Base-by-base conservation (phyloP, 1,140 invertebrate genomes). In the Euglossa dilemma region DNA sequence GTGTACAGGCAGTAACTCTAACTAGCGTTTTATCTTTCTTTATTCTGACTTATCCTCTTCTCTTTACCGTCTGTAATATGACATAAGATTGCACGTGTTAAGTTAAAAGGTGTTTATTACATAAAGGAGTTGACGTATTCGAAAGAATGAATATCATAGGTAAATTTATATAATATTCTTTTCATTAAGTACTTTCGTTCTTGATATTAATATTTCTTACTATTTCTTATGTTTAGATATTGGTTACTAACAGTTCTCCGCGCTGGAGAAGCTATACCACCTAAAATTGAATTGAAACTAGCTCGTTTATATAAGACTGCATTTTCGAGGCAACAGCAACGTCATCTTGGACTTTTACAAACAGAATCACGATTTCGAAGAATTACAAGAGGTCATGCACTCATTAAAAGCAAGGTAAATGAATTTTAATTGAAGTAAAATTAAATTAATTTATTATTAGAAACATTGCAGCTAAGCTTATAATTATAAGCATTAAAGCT, bases 201-300 rank as follows among this genome's bases (percentile, higher is more conserved):
- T n/a, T 56, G 20, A 36, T n/a, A 45, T 25, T 59, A 50, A 50
- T 6, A 45, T 20, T 16, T 54, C 6, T n/a, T 52, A 2, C 59
- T 56, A 20, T 43, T 11, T 20, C 25, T 47, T 45, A 9, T 16
- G 20, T 50, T 20, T 50, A 94, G 97, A 45, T 98, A 97, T 92
- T 98, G 97, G 97, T 91, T 98, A 54, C 91, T 98, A 4, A 98
- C 97, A 6, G 96, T 97, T 50, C 95, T 98, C 63, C 91, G 95
- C 87, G 91, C 95, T 52, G 92, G 92, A 6, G 91, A 91, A 80
- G 87, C 69, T 4, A 88, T 93, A 43, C 93, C 92, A 43, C 87
- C 91, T 3, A 93, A 94, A 73, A 90, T 95, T 14, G 95, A 95
- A 85, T 83, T 94, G 36, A 90, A 94, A 67, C 87, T 95, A 75